Evolutionary conservation across 2,888 invertebrate genomes (phyloP), one percentile per base, ranked within the genome.

Genomic region (Drosophila kuntzei): DNA sequence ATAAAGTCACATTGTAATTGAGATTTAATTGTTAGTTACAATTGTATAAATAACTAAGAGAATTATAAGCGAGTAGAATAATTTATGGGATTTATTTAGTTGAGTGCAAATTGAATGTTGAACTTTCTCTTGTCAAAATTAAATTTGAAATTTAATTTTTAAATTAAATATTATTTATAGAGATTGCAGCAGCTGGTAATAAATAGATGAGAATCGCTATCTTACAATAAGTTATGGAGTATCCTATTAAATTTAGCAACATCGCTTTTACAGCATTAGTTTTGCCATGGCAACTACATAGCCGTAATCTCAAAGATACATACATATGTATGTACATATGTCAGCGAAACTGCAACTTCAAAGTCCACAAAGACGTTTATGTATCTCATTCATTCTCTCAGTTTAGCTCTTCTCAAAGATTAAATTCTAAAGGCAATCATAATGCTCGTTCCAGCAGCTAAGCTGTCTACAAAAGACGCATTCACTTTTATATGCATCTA

Each of bases 401-500:
- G 14, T 11, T 16, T 6, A 27, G 2, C 7, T 4, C 16, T 12
- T 27, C 8, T 2, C 39, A 18, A 4, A 8, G 29, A 18, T 47
- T 32, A 12, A 32, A 8, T 18, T 32, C 12, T 32, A 12, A 32
- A 18, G 29, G 5, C 29, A 32, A 12, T 32, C 18, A 18, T 18
- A n/a, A 20, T 32, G 18, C 32, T 47, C 12, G 2, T 32, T 22
- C 3, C 20, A 41, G 41, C 41, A 41, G 9, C 11, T 22, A 20
- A 41, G 41, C 41, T 39, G 18, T 39, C 12, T 12, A n/a, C 41
- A 41, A 20, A 2, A 16, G 36, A 36, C 36, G 39, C 47, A 49
- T 5, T 14, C 22, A 36, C 36, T 7, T 11, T 20, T 11, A 43
- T 41, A 34, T 20, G 14, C 41, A 32, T 14, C 18, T 54, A 29